Evolutionary conservation across 2,797 vertebrate genomes (phyloP), one percentile per base, ranked within the genome.

Genomic region (Malurus splendens): DNA sequence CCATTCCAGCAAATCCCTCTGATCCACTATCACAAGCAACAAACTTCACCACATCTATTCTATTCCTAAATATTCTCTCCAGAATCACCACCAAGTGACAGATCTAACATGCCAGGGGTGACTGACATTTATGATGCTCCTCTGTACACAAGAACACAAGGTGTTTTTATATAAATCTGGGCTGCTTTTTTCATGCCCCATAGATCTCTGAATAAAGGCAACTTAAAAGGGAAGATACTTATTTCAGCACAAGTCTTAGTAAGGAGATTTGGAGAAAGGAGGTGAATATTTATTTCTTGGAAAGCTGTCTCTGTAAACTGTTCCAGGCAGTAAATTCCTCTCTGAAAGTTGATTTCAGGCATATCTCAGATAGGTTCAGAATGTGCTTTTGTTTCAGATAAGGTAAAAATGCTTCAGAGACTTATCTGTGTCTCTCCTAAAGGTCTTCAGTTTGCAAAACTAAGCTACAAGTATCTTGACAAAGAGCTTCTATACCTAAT

Each of bases 241-340:
- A 82, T 90, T 94, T 89, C 86, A 80, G 71, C 41, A 68, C 57
- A 67, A 82, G 14, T 56, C 42, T 84, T 55, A 66, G 5, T 33
- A 41, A 15, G 39, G 56, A 85, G 33, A 64, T 79, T 72, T 91
- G 79, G 55, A 92, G 57, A 36, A 79, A 75, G 24, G 48, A 84
- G 48, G 55, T 74, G 92, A 93, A 92, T 82, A 79, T 72, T 93
- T 91, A 77, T 86, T 92, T 95, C 78, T 91, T 90, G 83, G 83
- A 94, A 93, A 93, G 30, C 23, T 82, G 13, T 80, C 47, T 19
- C 39, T 62, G 57, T 74, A 89, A 94, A 89, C 55, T 45, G 60
- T 79, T 94, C 61, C 86, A 86, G 44, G 48, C 44, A 80, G 48
- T 64, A 86, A 95, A 93, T 73, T 92, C 81, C 45, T 22, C 50